A percentile compares a stretch with the other conserved stretches of the same genome.
Conservation (phyloP, 1,140 invertebrate species). For the Pseudomyrmex concolor region DNA sequence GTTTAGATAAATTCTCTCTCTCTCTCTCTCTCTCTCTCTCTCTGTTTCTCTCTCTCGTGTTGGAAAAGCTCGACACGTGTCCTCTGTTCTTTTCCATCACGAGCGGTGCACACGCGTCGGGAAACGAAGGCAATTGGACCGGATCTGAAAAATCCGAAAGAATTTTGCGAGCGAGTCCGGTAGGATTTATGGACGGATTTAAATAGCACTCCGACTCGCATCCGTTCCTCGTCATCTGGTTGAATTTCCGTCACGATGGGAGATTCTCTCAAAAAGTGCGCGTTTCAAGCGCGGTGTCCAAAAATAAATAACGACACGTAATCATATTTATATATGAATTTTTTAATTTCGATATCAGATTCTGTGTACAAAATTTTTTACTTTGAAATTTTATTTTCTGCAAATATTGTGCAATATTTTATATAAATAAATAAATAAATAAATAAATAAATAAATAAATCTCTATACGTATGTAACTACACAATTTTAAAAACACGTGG, state of each 20-base stretch:
- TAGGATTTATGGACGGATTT: conserved; percentile 29
- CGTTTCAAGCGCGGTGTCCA: background rate
- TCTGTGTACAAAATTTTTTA: background rate
- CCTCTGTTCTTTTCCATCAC: conserved; percentile 13
- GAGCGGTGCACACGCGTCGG: background rate
- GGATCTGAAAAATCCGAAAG: conserved; percentile 46
- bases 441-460: no score
- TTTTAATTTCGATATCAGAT: background rate
- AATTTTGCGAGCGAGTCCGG: conserved; percentile 22
- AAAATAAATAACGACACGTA: conserved; percentile 17
- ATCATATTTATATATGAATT: background rate
- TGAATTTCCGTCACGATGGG: background rate
- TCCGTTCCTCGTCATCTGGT: conserved; percentile 15
- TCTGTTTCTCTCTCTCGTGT: background rate
- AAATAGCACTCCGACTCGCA: conserved; percentile 14
- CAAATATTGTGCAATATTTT: background rate
- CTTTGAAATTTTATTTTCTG: background rate
- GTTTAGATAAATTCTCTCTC: conserved; percentile 9
- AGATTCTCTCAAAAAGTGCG: background rate
- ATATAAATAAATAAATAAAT: no score
- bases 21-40: background rate
- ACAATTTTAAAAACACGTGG: no score
- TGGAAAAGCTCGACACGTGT: conserved; percentile 41
- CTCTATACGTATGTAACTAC: no score
- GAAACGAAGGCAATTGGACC: conserved; percentile 39